Evolutionary conservation across 1,140 invertebrate genomes (phyloP), one percentile per base, ranked within the genome.

Genomic region (Eurosta solidaginis): DNA sequence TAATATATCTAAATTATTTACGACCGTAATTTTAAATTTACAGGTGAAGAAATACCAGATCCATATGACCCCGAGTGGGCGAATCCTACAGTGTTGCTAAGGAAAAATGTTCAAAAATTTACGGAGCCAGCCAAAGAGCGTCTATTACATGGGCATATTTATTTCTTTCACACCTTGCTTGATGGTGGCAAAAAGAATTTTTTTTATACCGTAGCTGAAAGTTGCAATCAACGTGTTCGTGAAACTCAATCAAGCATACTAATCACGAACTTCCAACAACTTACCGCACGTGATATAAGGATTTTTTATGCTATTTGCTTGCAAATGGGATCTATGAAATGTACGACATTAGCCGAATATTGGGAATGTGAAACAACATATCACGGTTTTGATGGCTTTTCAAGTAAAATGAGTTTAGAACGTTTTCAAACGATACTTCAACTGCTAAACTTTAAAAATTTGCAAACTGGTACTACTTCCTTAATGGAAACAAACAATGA

Each of bases 301-400:
- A 80, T 74, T 59, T 85, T 84, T 77, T 45, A 85, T 6, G 83
- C 50, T 0, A 79, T 84, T 1, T 80, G 79, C 3, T 54, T 84
- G n/a, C 79, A 83, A 0, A 68, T 83, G 74, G 78, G 83, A 22
- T 82, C 84, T 6, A 27, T 84, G 4, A 84, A 82, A 36, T 33
- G 85, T 17, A n/a, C 29, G 0, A 63, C 80, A 1, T 29, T 85
- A 1, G 20, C 59, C 1, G 83, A 84, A 22, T 84, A 85, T 78
- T 84, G 83, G 83, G 80, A 47, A 47, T 7, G 52, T 44, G 49
- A 42, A 0, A 74, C 78, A 4, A 44, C 63, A 36, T 80, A 78
- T 40, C 77, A 77, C 6, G 83, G 83, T 1, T 85, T 84, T 42
- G 25, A 50, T 3, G 83, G 83, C 0, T 84, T 83, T 40, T 20